Conservation (phyloP, 2,888 invertebrate genomes). For the Mallateleia sp. region DNA sequence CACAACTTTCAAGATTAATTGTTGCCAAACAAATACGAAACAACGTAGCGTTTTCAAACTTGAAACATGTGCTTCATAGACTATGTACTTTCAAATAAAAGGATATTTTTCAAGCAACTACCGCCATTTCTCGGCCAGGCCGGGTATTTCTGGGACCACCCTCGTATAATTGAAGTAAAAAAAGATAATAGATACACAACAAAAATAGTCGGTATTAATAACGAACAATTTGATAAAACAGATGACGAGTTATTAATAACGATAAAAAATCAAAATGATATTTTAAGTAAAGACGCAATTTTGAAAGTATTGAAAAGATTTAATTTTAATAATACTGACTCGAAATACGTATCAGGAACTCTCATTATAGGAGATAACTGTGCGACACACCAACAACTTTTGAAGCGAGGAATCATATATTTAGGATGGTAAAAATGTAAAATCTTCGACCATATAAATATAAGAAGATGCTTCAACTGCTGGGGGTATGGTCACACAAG, state of each 20-base stretch:
- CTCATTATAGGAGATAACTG: no score
- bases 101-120: no score
- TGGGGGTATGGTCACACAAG: constrained; percentile 1
- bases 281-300: not conserved
- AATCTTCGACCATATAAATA: constrained; percentile 4
- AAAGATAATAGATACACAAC: not conserved
- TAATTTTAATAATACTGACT: not conserved
- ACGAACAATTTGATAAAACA: not conserved
- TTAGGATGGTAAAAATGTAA: not conserved
- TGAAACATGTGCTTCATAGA: no score
- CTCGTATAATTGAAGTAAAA: no score
- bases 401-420: not conserved
- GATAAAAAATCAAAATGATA: constrained; percentile 10
- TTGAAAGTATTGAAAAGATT: not conserved
- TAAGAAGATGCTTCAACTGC: not conserved
- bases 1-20: no score
- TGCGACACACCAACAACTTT: not conserved
- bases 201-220: not conserved
- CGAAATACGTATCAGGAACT: not conserved
- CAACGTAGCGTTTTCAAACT: no score
- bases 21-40: no score
- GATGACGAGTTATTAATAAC: not conserved
- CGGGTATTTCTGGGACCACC: no score
- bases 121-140: no score
- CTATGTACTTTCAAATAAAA: no score